Base-by-base conservation (phyloP, 2,113 vertebrate genomes). In the Psilopogon haemacephalus region DNA sequence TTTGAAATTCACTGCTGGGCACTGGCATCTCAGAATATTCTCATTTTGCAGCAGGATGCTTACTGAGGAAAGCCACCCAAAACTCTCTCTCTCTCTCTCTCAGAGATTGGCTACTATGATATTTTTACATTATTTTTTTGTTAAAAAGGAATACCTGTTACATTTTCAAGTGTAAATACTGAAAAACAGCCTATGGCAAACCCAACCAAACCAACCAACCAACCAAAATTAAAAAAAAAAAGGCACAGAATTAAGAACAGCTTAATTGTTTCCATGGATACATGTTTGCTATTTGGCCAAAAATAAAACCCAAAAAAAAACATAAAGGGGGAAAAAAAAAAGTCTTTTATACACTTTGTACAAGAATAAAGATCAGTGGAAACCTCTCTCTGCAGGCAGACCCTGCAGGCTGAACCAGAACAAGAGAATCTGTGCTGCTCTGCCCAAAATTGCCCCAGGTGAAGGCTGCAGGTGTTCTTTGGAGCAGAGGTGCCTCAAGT, bases 111-210 rank as follows among this genome's bases (percentile, higher is more conserved):
- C 63, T 37, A 21, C 52, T 0, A 0, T 48, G 17, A 12, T 23
- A 38, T 55, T 50, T 50, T 50, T 50, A 26, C 48, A 50, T 50
- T 8, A 9, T 9, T 19, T 58, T 54, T 72, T 89, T 77, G 93
- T 95, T 95, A 91, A 84, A 95, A 95, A 95, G 78, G 46, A 82
- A 87, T 68, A 52, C 35, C 35, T 50, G 70, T 78, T 94, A 93
- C 89, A 94, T 90, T 92, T 94, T 89, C 78, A 87, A 83, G 52
- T 89, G 94, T 91, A 93, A 96, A 91, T 94, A 76, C 79, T 94
- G 87, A 76, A 96, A 96, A 95, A 96, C 70, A 93, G 91, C 87
- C 89, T 94, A 87, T 73, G 72, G 91, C 94, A 88, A 96, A 91
- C 56, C 23, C 24, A 50, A 50, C 19, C 48, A 50, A 50, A 13